Evolutionary conservation across 2,113 vertebrate genomes (phyloP), one percentile per base, ranked within the genome.

Genomic region (Piaya cayana): DNA sequence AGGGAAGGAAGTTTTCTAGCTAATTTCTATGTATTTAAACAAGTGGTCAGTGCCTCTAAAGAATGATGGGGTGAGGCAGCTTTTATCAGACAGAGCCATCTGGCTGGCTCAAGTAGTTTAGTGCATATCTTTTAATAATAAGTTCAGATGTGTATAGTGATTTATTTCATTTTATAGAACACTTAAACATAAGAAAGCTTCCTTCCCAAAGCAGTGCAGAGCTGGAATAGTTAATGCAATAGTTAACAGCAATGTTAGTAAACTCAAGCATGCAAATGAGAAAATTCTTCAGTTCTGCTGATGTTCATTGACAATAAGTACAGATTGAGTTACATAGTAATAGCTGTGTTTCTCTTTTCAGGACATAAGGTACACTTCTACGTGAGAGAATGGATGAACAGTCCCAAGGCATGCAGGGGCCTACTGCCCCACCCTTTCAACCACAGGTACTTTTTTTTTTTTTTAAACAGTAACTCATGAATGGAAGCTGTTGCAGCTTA

Each of bases 361-460:
- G 99, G 97, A 92, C 96, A 76, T 93, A 97, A 71, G 94, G 96
- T 95, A 96, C 97, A 42, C 92, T 82, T 88, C 81, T 95, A 91
- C 83, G 53, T 96, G 96, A 90, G 88, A 98, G 96, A 95, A 99
- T 99, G 99, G 99, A 99, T 94, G 98, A 98, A 53, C 99, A 99
- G 86, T 97, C 98, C 75, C 99, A 99, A 98, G 98, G 98, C 96
- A 98, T 98, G 97, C 98, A 98, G 95, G 98, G 98, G 47, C 96
- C 98, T 30, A 97, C 98, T 34, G 98, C 98, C 96, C 98, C 98
- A 49, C 98, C 98, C 56, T 99, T 99, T 97, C 99, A 99, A 50
- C 98, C 98, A 39, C 99, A 99, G 99, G 99, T 99, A 98, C 27
- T 39, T 53, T 45, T 84, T 75, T 45, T 75, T 45, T 22, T 27